Conservation (phyloP, 2,113 vertebrate genomes). For the Carettochelys insculpta region DNA sequence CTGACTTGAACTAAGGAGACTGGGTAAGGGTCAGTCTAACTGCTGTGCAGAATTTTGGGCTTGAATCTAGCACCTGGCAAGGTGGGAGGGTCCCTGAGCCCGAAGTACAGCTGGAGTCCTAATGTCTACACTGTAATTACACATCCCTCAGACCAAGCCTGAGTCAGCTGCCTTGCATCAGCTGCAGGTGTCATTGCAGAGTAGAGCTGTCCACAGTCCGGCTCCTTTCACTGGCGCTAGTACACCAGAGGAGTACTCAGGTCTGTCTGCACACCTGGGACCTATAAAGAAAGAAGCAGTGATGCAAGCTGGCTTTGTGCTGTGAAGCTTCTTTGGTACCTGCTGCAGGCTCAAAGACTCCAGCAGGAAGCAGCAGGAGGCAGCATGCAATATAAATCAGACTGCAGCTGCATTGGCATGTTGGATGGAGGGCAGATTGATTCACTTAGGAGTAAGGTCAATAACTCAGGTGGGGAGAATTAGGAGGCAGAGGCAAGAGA, state of each 20-base stretch:
- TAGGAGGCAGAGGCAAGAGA: not conserved
- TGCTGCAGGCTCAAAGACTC: not conserved
- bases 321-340: not conserved
- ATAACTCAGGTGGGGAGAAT: not conserved
- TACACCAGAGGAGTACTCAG: not conserved
- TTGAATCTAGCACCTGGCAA: no score
- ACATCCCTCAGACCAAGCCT: no score
- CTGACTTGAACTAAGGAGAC: no score
- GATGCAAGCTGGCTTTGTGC: not conserved
- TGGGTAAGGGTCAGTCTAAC: no score
- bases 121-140: no score
- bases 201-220: not conserved
- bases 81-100: no score
- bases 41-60: no score
- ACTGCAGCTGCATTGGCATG: not conserved
- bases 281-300: not conserved
- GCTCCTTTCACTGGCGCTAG: no score
- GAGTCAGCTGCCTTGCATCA: no score
- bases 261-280: constrained; percentile 19
- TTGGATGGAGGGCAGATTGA: not conserved
- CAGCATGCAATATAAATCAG: constrained; percentile 14
- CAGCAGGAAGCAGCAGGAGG: not conserved
- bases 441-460: not conserved
- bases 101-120: no score
- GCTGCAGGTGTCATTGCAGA: no score